phyloP scores from a whole-genome alignment of 2,113 vertebrate species.

The Elgaria multicarinata region DNA sequence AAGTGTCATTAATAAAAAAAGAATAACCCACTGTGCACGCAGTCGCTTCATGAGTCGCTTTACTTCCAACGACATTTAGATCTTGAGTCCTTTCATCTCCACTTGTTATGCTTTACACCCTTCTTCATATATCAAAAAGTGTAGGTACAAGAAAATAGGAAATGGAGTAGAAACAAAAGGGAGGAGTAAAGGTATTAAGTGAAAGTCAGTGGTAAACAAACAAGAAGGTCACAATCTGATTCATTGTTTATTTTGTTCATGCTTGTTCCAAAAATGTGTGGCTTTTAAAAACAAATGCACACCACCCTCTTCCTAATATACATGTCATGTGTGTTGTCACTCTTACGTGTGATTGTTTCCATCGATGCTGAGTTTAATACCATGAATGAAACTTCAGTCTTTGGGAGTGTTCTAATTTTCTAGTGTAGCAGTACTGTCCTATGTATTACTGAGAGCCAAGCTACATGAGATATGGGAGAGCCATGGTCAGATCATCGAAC shows the following conservation, averaged over 20 bases:
- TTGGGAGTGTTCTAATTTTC: neutral
- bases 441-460: neutral
- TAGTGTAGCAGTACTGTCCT: neutral
- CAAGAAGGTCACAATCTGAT: neutral
- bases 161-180: neutral
- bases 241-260: neutral
- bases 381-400: neutral
- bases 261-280: neutral
- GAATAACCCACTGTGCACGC: neutral
- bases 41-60: neutral
- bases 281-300: neutral
- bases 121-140: neutral
- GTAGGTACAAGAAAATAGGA: neutral
- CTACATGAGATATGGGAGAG: neutral
- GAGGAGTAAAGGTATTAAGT: neutral
- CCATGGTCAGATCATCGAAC: neutral
- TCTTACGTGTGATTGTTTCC: neutral
- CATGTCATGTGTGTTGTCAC: neutral
- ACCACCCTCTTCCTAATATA: slow-evolving; percentile 4
- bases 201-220: neutral
- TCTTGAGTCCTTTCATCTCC: neutral
- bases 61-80: neutral
- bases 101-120: neutral
- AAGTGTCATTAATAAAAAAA: neutral
- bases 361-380: neutral